Evolutionary conservation across 1,140 invertebrate genomes (phyloP), one percentile per base, ranked within the genome.

Genomic region (Myzus persicae): DNA sequence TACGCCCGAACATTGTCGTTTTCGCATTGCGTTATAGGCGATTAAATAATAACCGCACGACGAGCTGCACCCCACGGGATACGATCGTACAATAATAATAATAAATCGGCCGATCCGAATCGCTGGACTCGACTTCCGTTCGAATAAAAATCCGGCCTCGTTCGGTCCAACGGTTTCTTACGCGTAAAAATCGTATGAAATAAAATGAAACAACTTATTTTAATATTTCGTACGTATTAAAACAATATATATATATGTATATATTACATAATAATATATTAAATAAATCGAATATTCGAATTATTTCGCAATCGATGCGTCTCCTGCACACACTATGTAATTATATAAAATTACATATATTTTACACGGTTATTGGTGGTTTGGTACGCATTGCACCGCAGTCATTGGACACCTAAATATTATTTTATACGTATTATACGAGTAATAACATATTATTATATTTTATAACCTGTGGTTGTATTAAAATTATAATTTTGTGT

Each of bases 71-170:
- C 76, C 76, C 20, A 20, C 36, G 76, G 14, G 36, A 36, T 38
- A 81, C 36, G 5, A 38, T 38, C 31, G 59, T 81, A 38, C 36
- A 36, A 40, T 82, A 38, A 82, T 40, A 84, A 84, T 84, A 36
- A 42, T 84, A 84, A 84, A 84, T 42, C 82, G 82, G 38, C 40
- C 82, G 82, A 84, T 84, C 82, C 82, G 82, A 42, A 84, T 26
- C 82, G 82, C 82, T 84, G 82, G 82, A 84, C 82, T 84, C 24
- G 40, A 84, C 38, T 84, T 84, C 82, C 82, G 82, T 84, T 40
- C 24, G 82, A 84, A 40, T 31, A 24, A 40, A 36, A 81, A 81
- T 81, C 81, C 81, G 38, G 36, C 36, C 38, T 24, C 38, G 81
- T 42, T 31, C 82, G 82, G 24, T 84, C 24, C 40, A 24, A 40